Conservation (phyloP, 2,888 invertebrate species). For the Acanthosepion pharaonis region DNA sequence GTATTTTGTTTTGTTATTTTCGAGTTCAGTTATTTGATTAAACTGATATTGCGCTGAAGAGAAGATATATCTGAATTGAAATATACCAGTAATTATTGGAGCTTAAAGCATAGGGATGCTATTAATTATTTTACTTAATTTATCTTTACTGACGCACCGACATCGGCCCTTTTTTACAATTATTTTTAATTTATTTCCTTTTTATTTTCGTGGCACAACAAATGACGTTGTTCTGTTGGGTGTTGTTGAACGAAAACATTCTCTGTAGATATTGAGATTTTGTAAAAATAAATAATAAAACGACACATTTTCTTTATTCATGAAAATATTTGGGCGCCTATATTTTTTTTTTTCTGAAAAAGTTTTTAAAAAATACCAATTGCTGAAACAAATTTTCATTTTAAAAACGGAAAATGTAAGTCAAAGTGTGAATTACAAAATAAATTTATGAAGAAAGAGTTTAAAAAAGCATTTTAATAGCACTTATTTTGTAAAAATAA, state of each 20-base stretch:
- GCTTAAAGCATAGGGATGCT: neutral
- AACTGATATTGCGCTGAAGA: neutral
- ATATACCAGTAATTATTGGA: neutral
- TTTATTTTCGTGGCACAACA: neutral
- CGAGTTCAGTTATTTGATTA: neutral
- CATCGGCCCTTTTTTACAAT: neutral
- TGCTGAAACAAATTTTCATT: neutral
- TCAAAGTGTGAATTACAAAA: neutral
- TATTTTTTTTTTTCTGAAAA: neutral
- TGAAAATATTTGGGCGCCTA: neutral
- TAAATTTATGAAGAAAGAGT: neutral
- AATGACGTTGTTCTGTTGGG: neutral
- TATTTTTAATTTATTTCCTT: neutral
- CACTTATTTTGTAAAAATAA: neutral
- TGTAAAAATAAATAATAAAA: neutral
- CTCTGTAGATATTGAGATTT: neutral
- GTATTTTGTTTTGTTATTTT: constrained; percentile 53
- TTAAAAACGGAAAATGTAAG: neutral
- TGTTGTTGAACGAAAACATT: neutral
- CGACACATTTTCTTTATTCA: neutral
- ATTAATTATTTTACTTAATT: neutral
- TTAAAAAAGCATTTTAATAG: neutral
- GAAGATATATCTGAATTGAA: neutral
- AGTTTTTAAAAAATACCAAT: neutral
- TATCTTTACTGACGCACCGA: neutral